Percentiles rank a stretch among this genome's conserved stretches.
Evolutionary conservation across 2,888 invertebrate genomes (phyloP).

Genomic region (Alloplasta piceator): DNA sequence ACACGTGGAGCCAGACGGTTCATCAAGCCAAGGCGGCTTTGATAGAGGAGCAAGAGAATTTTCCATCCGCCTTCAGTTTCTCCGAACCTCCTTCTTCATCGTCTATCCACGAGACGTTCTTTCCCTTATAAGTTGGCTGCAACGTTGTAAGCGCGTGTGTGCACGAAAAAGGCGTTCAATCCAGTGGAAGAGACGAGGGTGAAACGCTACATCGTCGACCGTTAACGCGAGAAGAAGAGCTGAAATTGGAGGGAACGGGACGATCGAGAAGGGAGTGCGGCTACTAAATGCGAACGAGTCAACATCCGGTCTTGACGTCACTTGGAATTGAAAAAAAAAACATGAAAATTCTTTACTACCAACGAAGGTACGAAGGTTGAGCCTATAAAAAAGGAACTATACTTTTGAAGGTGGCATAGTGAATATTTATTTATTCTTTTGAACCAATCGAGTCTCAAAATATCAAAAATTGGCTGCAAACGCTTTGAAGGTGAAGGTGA

Average conservation of each 20-base stretch:
- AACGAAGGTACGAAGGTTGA: too few species aligned
- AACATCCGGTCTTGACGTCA: conserved; percentile 51
- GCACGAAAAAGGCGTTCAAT: conserved; percentile 20
- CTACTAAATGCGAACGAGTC: conserved; percentile 56
- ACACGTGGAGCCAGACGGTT: conserved; percentile 41
- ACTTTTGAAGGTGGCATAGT: too few species aligned
- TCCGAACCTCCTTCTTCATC: neutral
- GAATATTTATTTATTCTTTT: too few species aligned
- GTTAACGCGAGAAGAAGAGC: conserved; percentile 34
- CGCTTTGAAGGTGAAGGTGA: too few species aligned
- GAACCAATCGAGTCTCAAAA: too few species aligned
- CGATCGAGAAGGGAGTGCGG: conserved; percentile 31
- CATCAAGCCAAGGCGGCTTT: conserved; percentile 29
- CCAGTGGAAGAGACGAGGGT: conserved; percentile 43
- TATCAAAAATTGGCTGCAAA: too few species aligned
- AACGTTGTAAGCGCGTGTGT: neutral
- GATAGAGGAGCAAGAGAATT: conserved; percentile 4
- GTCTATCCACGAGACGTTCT: neutral
- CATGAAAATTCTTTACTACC: conserved; percentile 13
- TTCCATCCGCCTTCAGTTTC: neutral
- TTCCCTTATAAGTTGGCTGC: conserved; percentile 32
- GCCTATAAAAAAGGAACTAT: too few species aligned
- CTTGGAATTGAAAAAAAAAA: conserved; percentile 19
- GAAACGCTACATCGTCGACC: conserved; percentile 15
- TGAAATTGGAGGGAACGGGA: conserved; percentile 3